Evolutionary conservation across 2,797 vertebrate species (phyloP).

Genomic region (Phataginus tetradactyla): DNA sequence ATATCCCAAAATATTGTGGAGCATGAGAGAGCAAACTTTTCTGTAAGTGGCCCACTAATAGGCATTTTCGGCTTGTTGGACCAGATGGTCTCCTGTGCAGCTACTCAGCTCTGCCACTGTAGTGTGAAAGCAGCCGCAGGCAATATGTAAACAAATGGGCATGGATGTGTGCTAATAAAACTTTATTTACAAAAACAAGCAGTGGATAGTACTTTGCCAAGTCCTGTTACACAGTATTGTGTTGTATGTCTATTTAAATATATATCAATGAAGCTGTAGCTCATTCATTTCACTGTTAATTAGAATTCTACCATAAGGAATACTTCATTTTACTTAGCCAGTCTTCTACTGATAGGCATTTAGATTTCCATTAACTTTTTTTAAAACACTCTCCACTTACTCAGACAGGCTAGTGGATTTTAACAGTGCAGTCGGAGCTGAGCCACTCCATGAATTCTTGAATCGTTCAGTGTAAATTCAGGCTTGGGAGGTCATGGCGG

Average conservation of each 20-base stretch:
- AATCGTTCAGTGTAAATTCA: background rate
- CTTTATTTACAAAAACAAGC: constrained; percentile 51
- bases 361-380: background rate
- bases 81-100: background rate
- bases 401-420: background rate
- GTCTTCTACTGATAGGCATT: background rate
- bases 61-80: background rate
- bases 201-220: background rate
- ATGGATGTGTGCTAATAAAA: constrained; percentile 1
- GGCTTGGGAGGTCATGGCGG: accelerated
- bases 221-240: background rate
- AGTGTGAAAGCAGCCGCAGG: background rate
- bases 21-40: no score
- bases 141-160: background rate
- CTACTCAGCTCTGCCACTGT: background rate
- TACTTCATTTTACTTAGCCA: background rate
- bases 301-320: background rate
- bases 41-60: background rate
- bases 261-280: background rate
- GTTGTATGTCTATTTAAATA: background rate
- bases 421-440: background rate
- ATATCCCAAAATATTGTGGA: background rate
- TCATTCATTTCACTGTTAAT: background rate
- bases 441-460: background rate
- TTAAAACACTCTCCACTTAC: background rate